Percentiles rank a stretch among this genome's conserved stretches.
These are phyloP conservation scores for Pangasius larnaudii DNA, from an alignment of 2,797 vertebrate genomes.

Conservation along the genomic window DNA sequence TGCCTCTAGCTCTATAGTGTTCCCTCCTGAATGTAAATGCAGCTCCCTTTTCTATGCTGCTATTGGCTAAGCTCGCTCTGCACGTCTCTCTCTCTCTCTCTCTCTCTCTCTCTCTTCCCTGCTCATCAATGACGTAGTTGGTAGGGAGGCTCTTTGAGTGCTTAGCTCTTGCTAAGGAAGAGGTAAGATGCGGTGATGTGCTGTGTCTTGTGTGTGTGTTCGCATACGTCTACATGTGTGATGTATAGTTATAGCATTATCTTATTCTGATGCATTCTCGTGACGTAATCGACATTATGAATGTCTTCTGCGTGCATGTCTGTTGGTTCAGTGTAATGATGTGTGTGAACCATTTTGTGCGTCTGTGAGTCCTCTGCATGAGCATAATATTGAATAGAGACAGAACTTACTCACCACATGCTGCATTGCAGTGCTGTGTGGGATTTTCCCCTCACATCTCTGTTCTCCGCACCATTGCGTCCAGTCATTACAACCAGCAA, in stretches of 20 bases:
- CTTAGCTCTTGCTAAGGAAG: constrained; percentile 76
- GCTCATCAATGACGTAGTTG: constrained; percentile 79
- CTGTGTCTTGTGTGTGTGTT: constrained; percentile 21
- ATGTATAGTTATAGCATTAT: background rate
- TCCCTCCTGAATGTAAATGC: constrained; percentile 22
- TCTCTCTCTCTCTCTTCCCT: constrained; percentile 74
- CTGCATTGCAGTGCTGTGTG: constrained; percentile 46
- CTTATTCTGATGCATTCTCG: background rate
- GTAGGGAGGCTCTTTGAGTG: constrained; percentile 78
- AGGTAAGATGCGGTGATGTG: constrained; percentile 74
- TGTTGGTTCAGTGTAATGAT: background rate
- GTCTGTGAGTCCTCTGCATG: constrained; percentile 31
- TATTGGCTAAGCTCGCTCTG: constrained; percentile 63
- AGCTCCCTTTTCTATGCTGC: constrained; percentile 21
- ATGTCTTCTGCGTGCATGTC: background rate
- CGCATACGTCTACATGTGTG: background rate
- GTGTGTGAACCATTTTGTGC: background rate
- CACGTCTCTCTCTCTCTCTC: constrained; percentile 68
- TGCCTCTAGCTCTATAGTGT: background rate
- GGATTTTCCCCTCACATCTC: background rate
- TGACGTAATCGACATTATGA: background rate
- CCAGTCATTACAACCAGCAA: background rate
- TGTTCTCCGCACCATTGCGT: background rate
- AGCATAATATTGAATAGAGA: constrained; percentile 29
- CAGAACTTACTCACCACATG: background rate